These are phyloP conservation scores for Pterophyllum scalare DNA, from an alignment of 2,113 vertebrate species.

Conservation along the genomic window DNA sequence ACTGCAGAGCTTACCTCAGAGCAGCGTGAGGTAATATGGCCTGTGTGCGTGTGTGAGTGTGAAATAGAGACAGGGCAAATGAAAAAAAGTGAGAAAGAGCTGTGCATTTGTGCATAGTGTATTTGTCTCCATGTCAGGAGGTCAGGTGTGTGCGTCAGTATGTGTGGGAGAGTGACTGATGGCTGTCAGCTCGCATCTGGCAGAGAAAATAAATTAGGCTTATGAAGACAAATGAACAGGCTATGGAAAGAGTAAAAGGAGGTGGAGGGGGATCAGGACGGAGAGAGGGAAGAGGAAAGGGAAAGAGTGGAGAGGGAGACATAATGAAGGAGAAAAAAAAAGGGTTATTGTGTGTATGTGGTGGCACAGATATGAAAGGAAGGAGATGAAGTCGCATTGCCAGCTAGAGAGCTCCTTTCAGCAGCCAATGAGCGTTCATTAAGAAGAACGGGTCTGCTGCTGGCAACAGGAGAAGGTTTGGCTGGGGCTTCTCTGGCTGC, in stretches of 20 bases:
- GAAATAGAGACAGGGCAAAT: slow-evolving; percentile 37
- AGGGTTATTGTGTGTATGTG: slow-evolving; percentile 43
- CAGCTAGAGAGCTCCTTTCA: slow-evolving; percentile 65
- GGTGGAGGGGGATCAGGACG: slow-evolving; percentile 49
- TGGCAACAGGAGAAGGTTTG: slow-evolving; percentile 57
- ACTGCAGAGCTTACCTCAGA: slow-evolving; percentile 90
- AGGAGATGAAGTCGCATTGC: slow-evolving; percentile 43
- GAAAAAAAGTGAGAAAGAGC: slow-evolving; percentile 46
- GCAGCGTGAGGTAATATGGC: slow-evolving; percentile 77
- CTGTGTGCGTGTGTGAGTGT: slow-evolving; percentile 18
- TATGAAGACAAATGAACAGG: slow-evolving; percentile 97
- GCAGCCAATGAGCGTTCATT: slow-evolving; percentile 61
- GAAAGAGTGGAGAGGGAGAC: slow-evolving; percentile 27
- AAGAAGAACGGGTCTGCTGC: slow-evolving; percentile 57
- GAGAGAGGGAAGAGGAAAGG: slow-evolving; percentile 11
- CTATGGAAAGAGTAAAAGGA: slow-evolving; percentile 62
- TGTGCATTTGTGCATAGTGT: slow-evolving; percentile 33
- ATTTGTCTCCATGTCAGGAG: slow-evolving; percentile 43
- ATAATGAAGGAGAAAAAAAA: slow-evolving; percentile 44
- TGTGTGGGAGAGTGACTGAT: slow-evolving; percentile 90
- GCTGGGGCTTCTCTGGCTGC: slow-evolving; percentile 48
- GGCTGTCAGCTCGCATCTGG: slow-evolving; percentile 99
- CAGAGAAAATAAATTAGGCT: slow-evolving; percentile 98
- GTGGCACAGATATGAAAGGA: slow-evolving; percentile 75
- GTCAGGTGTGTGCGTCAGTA: slow-evolving; percentile 51